Base-by-base conservation (phyloP, 2,113 vertebrate genomes). In the cat (Felis catus) region DNA sequence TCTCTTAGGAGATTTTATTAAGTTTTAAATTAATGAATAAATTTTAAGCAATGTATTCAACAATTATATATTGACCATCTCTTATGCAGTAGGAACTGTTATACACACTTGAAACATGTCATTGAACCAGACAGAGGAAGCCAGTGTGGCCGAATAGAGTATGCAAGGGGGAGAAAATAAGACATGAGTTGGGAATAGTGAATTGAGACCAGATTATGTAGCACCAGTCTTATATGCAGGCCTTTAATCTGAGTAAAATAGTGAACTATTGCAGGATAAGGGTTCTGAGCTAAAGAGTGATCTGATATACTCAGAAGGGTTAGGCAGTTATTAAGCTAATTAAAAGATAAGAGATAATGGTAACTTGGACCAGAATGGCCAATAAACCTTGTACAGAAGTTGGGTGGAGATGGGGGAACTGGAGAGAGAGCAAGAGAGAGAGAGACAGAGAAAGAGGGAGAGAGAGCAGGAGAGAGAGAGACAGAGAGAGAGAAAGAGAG, bases 401-500 rank as follows among this genome's bases (percentile, higher is more conserved):
- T 70, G 12, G 51, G 12, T 48, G 25, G 39, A 73, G 66, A 39
- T n/a, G 4, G 16, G 61, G 74, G 41, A 78, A 76, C 2, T 0
- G 15, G 39, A 74, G 23, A 74, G 6, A 41, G 12, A 45, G 73
- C 27, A 18, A 27, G 5, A 31, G 29, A 3, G 5, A 48, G 15
- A 63, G n/a, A 25, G 21, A 33, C 10, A 36, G 1, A 48, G 9
- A 33, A 1, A 79, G 10, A 8, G 1, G 23, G 2, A 55, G 11
- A 39, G 2, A 76, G 7, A 45, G 73, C 27, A 18, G 19, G 5
- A 29, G 29, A 27, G 3, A 31, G 29, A 3, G 5, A 48, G 15
- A 63, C 27, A 25, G 21, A 33, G 10, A 36, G 1, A 48, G 9
- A 33, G 2, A 31, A 0, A 11, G 1, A 63, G 13, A 39, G 7